Evolutionary conservation across 2,113 vertebrate species (phyloP), one percentile per base, ranked within the genome.

Genomic region (Sylvilagus bachmani): DNA sequence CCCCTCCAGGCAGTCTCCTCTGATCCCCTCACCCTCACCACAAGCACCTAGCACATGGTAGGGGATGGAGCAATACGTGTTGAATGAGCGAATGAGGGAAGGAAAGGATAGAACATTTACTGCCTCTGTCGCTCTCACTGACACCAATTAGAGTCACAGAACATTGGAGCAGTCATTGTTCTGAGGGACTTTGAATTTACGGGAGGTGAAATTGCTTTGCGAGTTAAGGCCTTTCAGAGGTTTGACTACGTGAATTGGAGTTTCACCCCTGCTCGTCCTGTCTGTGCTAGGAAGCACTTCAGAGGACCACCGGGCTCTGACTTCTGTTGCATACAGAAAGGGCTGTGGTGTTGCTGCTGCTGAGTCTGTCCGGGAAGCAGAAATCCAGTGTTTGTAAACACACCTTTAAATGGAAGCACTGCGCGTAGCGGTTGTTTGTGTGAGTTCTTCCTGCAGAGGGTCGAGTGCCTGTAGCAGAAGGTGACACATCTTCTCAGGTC

Each of bases 351-450:
- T 90, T 85, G 36, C 36, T 64, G 74, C 67, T 2, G 9, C 5
- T 27, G 51, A 61, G 44, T 87, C 51, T 73, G 62, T 85, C 80
- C 3, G 25, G 78, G 67, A 92, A 19, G 38, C 58, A 49, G 89
- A 64, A 89, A 29, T 66, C 61, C 44, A 51, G 73, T 70, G 77
- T 84, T 87, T 55, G 17, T 38, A 90, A 86, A 73, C 29, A 82
- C 14, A 53, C 62, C 19, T 93, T 95, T 80, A 61, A 89, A 55
- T 71, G 83, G 66, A 84, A 89, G 29, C 74, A 55, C 29, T 51
- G 27, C 44, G 11, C 22, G 36, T 61, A 51, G 58, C 53, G 11
- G 19, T 53, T 53, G 51, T 90, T 64, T 61, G 36, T 44, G 3
- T 21, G n/a, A 2, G 6, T 70, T 78, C 74, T 84, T 94, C 51